Conservation (phyloP, 2,888 invertebrate genomes). For the Ametastegia equiseti region DNA sequence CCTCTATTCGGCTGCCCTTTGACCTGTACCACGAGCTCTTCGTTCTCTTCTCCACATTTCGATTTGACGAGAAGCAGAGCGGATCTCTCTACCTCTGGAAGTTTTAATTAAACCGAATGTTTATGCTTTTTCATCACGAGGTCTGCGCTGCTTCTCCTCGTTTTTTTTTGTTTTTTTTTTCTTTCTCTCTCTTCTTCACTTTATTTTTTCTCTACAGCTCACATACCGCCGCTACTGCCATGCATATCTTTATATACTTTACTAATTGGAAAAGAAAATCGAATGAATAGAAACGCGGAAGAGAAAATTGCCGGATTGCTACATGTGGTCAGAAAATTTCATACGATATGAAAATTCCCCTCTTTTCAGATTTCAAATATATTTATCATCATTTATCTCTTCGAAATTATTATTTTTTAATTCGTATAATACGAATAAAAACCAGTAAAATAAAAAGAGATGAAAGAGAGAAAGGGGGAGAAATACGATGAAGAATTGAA, state of each 20-base stretch:
- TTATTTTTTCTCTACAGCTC: not conserved
- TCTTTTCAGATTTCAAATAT: not conserved
- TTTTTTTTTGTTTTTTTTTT: not conserved
- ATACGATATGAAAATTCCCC: too few relatives aligned
- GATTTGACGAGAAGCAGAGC: slow-evolving; percentile 12
- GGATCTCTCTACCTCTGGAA: not conserved
- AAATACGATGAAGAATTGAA: too few relatives aligned
- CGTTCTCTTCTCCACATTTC: not conserved
- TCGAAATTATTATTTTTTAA: not conserved
- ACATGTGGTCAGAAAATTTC: not conserved
- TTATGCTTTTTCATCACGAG: slow-evolving; percentile 7
- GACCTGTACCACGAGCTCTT: slow-evolving; percentile 3
- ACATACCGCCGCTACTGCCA: not conserved
- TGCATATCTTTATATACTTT: not conserved
- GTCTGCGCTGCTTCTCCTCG: not conserved
- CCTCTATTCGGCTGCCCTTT: slow-evolving; percentile 25
- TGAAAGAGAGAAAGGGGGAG: not conserved
- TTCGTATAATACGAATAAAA: not conserved
- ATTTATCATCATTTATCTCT: too few relatives aligned
- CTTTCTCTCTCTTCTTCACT: not conserved
- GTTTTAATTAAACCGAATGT: slow-evolving; percentile 46
- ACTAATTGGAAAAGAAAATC: slow-evolving; percentile 11
- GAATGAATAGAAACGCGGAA: not conserved
- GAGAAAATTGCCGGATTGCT: not conserved
- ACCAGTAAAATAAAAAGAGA: not conserved